These are phyloP conservation scores for Hiodon alosoides DNA, from an alignment of 2,113 vertebrate genomes.

Conservation along the genomic window DNA sequence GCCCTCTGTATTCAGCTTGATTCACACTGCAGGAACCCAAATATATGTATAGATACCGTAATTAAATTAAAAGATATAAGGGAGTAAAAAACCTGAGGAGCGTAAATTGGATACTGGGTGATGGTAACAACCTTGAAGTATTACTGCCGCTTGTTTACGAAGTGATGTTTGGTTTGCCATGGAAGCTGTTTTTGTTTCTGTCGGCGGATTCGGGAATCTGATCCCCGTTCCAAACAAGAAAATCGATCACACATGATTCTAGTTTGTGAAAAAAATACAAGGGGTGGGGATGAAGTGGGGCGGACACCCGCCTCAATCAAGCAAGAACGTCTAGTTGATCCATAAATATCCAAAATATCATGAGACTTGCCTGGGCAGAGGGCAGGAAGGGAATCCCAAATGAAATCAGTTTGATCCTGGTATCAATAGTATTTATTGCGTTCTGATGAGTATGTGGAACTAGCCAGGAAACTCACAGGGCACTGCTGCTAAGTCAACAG, in stretches of 20 bases:
- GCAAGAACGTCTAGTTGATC: too few relatives aligned
- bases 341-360: too few relatives aligned
- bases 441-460: too few relatives aligned
- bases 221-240: constrained; percentile 23
- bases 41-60: constrained; percentile 53
- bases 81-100: constrained; percentile 40
- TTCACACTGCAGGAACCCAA: constrained; percentile 28
- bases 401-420: too few relatives aligned
- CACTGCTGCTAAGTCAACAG: too few relatives aligned
- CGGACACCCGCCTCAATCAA: too few relatives aligned
- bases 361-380: too few relatives aligned
- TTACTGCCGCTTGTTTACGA: constrained; percentile 25
- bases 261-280: too few relatives aligned
- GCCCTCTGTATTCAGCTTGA: background rate
- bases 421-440: too few relatives aligned
- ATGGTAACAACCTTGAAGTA: constrained; percentile 38
- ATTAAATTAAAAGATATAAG: constrained; percentile 53
- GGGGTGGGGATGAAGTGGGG: too few relatives aligned
- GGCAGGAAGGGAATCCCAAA: too few relatives aligned
- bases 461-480: too few relatives aligned
- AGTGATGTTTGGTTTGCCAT: constrained; percentile 35
- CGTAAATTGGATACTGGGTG: constrained; percentile 42
- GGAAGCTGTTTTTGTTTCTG: constrained; percentile 38
- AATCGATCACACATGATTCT: constrained; percentile 35
- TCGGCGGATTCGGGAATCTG: constrained; percentile 25